Evolutionary conservation across 2,797 vertebrate genomes (phyloP), one percentile per base, ranked within the genome.

Genomic region (Sebastes hubbsi): DNA sequence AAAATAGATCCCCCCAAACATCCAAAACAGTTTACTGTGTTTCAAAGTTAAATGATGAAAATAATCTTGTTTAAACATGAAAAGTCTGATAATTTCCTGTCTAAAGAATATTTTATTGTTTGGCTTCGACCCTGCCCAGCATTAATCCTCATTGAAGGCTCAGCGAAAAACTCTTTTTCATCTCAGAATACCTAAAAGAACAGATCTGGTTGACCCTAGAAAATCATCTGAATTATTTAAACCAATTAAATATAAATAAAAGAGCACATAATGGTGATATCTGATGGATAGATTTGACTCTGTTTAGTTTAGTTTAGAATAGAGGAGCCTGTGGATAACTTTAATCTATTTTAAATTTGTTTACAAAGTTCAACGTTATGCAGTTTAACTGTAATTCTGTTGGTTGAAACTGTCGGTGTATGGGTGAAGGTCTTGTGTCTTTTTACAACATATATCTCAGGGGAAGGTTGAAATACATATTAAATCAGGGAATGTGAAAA

Each of bases 291-390:
- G 10, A 67, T 60, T 73, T 20, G 6, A 46, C n/a, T 32, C 25
- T 18, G 30, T 38, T 66, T 49, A 38, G 27, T 80, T 70, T 70
- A 38, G 36, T 80, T 70, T 70, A 29, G n/a, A 74, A n/a, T 4
- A 38, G 32, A 30, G 34, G 56, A 67, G 61, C 61, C 30, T n/a
- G 8, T 52, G 20, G 69, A 46, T 58, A 59, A 58, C 27, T 60
- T 42, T 42, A 42, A 42, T 42, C 38, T 42, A 16, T 42, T 42
- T 42, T 42, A 42, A 42, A 42, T 42, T 42, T 42, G 13, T 42
- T 42, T 16, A 42, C 38, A 42, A 42, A 42, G 38, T 42, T 42
- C 38, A 42, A 42, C 14, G 14, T 42, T 16, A 42, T 42, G 38
- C 38, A 42, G 14, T 42, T 42, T 16, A 42, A 42, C 38, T 42